A percentile compares a stretch with the other conserved stretches of the same genome.
phyloP scores from a whole-genome alignment of 2,113 vertebrate species.

The Alligator sinensis region DNA sequence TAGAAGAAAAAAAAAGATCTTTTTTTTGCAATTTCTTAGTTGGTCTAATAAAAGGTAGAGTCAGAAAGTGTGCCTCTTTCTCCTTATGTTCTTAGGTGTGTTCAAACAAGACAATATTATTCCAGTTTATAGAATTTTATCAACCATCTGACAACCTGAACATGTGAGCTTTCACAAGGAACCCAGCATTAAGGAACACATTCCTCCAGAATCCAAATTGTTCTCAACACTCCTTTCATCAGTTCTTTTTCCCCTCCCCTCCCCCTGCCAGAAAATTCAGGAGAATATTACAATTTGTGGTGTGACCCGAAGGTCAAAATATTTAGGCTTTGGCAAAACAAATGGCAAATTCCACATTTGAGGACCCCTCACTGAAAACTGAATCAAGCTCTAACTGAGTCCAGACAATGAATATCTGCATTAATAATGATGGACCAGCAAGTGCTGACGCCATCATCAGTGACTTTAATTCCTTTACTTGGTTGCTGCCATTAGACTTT shows the following conservation, averaged over 20 bases:
- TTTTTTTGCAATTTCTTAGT: too few relatives aligned
- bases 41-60: too few relatives aligned
- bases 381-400: background rate
- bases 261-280: background rate
- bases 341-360: background rate
- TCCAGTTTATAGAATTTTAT: background rate
- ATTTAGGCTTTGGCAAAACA: background rate
- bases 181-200: rapidly evolving
- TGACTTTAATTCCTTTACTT: background rate
- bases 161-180: background rate
- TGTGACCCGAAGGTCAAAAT: background rate
- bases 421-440: background rate
- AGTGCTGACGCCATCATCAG: conserved; percentile 49
- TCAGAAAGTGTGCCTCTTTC: background rate
- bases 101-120: background rate
- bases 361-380: background rate
- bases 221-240: rapidly evolving
- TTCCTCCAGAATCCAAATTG: background rate
- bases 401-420: background rate
- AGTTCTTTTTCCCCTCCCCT: background rate
- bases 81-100: background rate
- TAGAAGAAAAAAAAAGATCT: too few relatives aligned
- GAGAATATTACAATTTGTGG: background rate
- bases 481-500: background rate
- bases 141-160: background rate